Conservation (phyloP, 2,888 invertebrate genomes). For the Pollenia griseotomentosa region DNA sequence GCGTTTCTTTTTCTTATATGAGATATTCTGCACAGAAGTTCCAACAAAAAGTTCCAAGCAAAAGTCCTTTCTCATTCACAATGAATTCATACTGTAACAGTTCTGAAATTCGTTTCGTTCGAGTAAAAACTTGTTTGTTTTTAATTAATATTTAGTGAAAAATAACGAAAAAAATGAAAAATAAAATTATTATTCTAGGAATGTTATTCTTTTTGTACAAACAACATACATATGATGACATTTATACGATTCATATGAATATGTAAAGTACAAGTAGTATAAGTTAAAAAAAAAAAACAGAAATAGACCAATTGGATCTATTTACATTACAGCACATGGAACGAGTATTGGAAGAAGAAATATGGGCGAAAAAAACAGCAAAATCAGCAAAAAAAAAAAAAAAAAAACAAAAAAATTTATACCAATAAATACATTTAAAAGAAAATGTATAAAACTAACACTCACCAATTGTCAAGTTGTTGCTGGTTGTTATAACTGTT, state of each 20-base stretch:
- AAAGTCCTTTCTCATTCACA: too few relatives aligned
- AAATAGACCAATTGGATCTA: too few relatives aligned
- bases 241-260: neutral
- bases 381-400: neutral
- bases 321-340: too few relatives aligned
- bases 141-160: slow-evolving; percentile 55
- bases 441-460: slow-evolving; percentile 42
- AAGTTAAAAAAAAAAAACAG: neutral
- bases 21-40: too few relatives aligned
- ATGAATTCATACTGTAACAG: neutral
- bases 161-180: neutral
- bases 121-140: slow-evolving; percentile 46
- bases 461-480: slow-evolving; percentile 55
- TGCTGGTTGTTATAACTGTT: slow-evolving; percentile 17
- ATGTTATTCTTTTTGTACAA: neutral
- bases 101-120: slow-evolving; percentile 1
- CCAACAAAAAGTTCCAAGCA: too few relatives aligned
- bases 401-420: neutral
- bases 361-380: neutral
- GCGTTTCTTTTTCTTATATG: too few relatives aligned
- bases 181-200: slow-evolving; percentile 4
- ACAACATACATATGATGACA: neutral
- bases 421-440: slow-evolving; percentile 17
- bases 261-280: neutral
- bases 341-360: too few relatives aligned